Evolutionary conservation across 1,140 invertebrate species (phyloP).

Genomic region (Sitodiplosis mosellana): DNA sequence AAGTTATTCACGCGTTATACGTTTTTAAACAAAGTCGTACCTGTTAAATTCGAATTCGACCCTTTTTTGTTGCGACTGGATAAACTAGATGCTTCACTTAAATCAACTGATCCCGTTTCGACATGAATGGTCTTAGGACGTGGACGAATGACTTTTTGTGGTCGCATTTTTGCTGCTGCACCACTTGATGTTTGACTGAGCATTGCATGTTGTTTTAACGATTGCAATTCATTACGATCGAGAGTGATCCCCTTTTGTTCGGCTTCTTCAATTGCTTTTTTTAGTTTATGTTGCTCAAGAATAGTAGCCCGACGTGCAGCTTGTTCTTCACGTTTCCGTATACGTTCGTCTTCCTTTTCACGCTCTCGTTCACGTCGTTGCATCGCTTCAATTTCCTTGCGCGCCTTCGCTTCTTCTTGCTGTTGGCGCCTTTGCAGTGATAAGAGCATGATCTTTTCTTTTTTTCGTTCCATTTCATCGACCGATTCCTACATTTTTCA

Average conservation of each 20-base stretch:
- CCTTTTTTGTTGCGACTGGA: constrained; percentile 58
- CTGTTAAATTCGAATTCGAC: constrained; percentile 61
- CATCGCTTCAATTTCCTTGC: constrained; percentile 71
- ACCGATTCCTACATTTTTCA: constrained; percentile 42
- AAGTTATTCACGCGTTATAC: no score
- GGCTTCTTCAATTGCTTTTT: constrained; percentile 83
- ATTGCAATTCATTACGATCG: constrained; percentile 47
- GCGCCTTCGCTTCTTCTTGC: constrained; percentile 67
- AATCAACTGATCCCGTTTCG: constrained; percentile 52
- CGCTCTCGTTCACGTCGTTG: constrained; percentile 58
- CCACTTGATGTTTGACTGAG: constrained; percentile 12
- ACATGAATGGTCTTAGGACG: constrained; percentile 77
- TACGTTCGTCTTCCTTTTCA: constrained; percentile 64
- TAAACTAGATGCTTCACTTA: constrained; percentile 53
- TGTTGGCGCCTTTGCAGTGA: constrained; percentile 73
- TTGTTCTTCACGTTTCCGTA: constrained; percentile 80
- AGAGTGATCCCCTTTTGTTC: constrained; percentile 71
- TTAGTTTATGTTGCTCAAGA: constrained; percentile 84
- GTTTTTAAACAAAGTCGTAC: constrained; percentile 30
- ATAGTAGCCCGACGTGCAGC: constrained; percentile 67
- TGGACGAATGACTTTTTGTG: constrained; percentile 37
- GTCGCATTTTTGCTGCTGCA: constrained; percentile 36
- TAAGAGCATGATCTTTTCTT: constrained; percentile 70
- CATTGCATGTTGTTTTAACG: constrained; percentile 29
- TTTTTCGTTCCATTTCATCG: constrained; percentile 79